Percentiles rank a stretch among this genome's conserved stretches.
Evolutionary conservation across 2,113 vertebrate genomes (phyloP).

Genomic region (Rhineura floridana): DNA sequence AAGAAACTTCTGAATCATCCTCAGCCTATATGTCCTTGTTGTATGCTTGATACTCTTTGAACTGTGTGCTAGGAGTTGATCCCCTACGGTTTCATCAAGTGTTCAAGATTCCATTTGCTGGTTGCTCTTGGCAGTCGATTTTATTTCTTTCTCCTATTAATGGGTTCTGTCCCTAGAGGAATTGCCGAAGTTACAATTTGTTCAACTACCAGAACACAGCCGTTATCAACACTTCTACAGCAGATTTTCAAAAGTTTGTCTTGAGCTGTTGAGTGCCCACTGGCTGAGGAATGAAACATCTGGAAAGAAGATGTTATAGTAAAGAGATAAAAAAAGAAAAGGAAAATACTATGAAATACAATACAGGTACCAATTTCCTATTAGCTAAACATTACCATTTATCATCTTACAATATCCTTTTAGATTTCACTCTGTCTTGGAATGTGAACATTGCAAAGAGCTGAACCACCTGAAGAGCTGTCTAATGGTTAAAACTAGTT

Average conservation of each 20-base stretch:
- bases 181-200: slow-evolving; percentile 5
- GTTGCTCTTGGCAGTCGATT: slow-evolving; percentile 3
- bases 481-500: neutral
- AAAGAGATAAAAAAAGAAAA: neutral
- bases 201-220: slow-evolving; percentile 3
- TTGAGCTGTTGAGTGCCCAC: neutral
- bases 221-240: slow-evolving; percentile 21
- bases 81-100: neutral
- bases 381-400: neutral
- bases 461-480: neutral
- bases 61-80: slow-evolving; percentile 7
- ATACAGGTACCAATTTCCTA: neutral
- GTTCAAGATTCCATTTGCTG: neutral
- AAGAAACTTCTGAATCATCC: neutral
- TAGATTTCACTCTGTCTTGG: neutral
- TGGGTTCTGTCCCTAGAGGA: slow-evolving; percentile 31
- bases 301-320: neutral
- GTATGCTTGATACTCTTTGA: neutral
- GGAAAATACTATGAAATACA: neutral
- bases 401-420: neutral
- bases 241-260: slow-evolving; percentile 13
- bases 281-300: slow-evolving; percentile 15
- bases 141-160: slow-evolving; percentile 10
- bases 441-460: neutral
- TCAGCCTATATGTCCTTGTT: neutral